A percentile compares a stretch with the other conserved stretches of the same genome.
phyloP scores from a whole-genome alignment of 2,113 vertebrate species.

The Glaucidium brasilianum region DNA sequence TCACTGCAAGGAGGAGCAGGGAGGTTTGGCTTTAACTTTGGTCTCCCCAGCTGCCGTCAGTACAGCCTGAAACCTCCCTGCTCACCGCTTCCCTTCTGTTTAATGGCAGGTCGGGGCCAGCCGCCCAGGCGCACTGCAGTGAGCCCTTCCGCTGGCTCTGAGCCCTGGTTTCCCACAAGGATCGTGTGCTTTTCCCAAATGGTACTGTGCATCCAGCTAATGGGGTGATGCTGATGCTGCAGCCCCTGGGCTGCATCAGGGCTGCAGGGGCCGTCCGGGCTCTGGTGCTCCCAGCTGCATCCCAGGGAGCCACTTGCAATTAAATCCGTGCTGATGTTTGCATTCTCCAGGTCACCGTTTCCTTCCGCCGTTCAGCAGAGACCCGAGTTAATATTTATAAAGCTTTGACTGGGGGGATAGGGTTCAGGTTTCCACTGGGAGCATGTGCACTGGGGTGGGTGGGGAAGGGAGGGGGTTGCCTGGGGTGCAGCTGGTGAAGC shows the following conservation, averaged over 20 bases:
- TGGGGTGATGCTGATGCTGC: background rate
- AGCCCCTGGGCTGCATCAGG: accelerated
- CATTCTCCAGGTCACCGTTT: accelerated
- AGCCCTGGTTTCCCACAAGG: accelerated
- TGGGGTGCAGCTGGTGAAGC: background rate
- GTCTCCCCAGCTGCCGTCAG: background rate
- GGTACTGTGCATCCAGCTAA: accelerated
- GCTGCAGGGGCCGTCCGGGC: accelerated
- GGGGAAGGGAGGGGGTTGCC: background rate
- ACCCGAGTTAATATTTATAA: background rate
- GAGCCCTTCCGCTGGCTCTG: background rate
- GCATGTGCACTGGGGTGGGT: accelerated
- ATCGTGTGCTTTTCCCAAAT: background rate
- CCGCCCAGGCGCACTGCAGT: background rate
- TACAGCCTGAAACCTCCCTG: accelerated
- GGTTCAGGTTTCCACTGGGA: accelerated
- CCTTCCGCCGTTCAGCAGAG: accelerated
- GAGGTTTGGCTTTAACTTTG: background rate
- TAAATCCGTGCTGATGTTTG: background rate
- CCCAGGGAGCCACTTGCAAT: accelerated
- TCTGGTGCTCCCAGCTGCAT: background rate
- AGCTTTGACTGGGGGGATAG: background rate
- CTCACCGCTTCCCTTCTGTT: background rate
- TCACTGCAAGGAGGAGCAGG: background rate
- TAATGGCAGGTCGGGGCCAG: no score